Percentiles rank a stretch among this genome's conserved stretches.
Conservation (phyloP, 2,888 invertebrate genomes). For the Bedellia somnulentella region DNA sequence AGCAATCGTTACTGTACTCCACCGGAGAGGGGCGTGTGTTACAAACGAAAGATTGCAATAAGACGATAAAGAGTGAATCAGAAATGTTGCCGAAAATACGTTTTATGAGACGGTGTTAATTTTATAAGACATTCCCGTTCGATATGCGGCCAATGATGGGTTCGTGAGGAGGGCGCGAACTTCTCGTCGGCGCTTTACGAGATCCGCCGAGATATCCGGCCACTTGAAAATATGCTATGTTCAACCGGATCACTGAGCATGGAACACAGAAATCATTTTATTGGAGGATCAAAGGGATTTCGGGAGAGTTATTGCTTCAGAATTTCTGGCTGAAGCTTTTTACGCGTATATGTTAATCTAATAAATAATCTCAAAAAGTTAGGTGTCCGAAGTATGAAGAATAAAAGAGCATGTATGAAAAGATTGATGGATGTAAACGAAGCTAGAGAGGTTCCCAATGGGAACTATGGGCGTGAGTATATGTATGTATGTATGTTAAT, state of each 20-base stretch:
- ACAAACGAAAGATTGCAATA: constrained; percentile 53
- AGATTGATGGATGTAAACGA: no score
- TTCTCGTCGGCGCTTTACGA: constrained; percentile 31
- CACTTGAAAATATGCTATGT: constrained; percentile 33
- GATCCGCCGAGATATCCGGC: constrained; percentile 39
- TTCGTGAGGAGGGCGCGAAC: constrained; percentile 22
- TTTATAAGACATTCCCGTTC: constrained; percentile 49
- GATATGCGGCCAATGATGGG: constrained; percentile 55
- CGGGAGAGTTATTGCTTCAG: no score
- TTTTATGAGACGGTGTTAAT: constrained; percentile 46
- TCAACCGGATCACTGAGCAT: constrained; percentile 33
- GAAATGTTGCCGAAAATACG: constrained; percentile 55
- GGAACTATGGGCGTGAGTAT: no score
- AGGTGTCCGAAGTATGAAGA: no score
- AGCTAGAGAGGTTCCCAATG: no score
- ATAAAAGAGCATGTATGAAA: no score
- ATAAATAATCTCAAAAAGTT: no score
- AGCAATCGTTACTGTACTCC: constrained; percentile 26
- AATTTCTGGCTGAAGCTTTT: no score
- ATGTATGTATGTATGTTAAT: no score
- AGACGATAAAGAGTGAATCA: constrained; percentile 47
- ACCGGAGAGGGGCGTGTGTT: constrained; percentile 29
- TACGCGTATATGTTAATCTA: no score
- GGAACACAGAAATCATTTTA: no score
- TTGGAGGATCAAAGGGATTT: no score